Evolutionary conservation across 2,797 vertebrate species (phyloP).

Genomic region (Gadopsis marmoratus): DNA sequence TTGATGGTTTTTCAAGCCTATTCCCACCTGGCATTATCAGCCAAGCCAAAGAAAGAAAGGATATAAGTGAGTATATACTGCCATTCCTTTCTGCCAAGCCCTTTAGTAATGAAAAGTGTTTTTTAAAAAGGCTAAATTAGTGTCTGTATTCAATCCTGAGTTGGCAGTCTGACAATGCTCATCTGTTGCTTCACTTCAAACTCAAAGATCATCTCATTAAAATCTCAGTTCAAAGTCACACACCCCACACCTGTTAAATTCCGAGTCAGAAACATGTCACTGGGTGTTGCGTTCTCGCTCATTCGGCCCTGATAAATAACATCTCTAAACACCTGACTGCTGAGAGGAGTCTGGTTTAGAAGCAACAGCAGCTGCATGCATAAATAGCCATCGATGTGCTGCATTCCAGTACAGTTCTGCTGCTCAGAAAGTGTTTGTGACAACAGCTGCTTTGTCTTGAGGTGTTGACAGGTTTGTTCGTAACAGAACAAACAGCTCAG

Average conservation of each 20-base stretch:
- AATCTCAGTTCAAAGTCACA: slow-evolving; percentile 38
- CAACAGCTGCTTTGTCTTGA: slow-evolving; percentile 37
- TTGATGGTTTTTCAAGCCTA: neutral
- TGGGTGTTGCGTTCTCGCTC: slow-evolving; percentile 23
- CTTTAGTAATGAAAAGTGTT: no score
- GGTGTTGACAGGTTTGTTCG: slow-evolving; percentile 17
- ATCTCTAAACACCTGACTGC: slow-evolving; percentile 9
- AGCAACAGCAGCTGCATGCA: slow-evolving; percentile 34
- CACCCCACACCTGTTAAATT: slow-evolving; percentile 34
- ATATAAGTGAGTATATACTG: neutral
- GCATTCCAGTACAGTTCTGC: slow-evolving; percentile 2
- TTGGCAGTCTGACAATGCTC: neutral
- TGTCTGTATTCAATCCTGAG: neutral
- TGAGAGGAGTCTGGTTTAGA: slow-evolving; percentile 36
- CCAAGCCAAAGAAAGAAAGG: slow-evolving; percentile 16
- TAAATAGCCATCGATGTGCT: slow-evolving; percentile 39
- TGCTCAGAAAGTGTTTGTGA: slow-evolving; percentile 7
- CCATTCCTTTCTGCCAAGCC: neutral
- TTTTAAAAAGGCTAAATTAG: no score
- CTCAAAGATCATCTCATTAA: slow-evolving; percentile 45
- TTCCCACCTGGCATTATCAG: slow-evolving; percentile 1
- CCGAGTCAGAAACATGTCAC: neutral
- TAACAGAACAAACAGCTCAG: slow-evolving; percentile 17
- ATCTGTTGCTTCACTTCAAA: slow-evolving; percentile 31
- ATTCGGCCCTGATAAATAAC: slow-evolving; percentile 31